Percentiles rank a stretch among this genome's conserved stretches.
These are phyloP conservation scores for Tupaia chinensis DNA, from an alignment of 2,113 vertebrate genomes.

Conservation along the genomic window DNA sequence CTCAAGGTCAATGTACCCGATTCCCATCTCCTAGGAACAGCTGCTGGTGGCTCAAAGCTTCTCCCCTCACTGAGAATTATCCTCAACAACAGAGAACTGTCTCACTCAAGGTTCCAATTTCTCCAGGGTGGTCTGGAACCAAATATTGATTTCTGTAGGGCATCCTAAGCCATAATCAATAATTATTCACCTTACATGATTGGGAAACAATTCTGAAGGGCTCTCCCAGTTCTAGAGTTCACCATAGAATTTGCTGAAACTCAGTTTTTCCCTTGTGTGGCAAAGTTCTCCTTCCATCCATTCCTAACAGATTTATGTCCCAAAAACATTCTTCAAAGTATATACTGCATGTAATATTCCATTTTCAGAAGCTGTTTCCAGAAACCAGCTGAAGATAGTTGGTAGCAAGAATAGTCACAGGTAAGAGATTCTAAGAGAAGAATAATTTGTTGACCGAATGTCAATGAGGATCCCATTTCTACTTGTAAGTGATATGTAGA, in stretches of 20 bases:
- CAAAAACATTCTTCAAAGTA: not conserved
- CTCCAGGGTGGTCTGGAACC: not conserved
- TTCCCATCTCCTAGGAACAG: not conserved
- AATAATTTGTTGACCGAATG: not conserved
- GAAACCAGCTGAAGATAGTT: not conserved
- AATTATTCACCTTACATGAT: not conserved
- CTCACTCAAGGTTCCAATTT: not conserved
- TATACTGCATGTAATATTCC: not conserved
- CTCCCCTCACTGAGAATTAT: not conserved
- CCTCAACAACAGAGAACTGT: not conserved
- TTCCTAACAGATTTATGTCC: not conserved
- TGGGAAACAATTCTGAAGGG: not conserved
- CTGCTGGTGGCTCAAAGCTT: not conserved
- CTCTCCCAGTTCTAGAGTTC: not conserved
- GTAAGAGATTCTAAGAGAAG: constrained; percentile 30
- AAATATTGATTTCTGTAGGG: not conserved
- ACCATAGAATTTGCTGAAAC: not conserved
- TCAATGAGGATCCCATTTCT: not conserved
- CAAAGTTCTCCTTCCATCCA: not conserved
- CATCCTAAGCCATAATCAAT: not conserved
- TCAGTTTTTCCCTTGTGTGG: not conserved
- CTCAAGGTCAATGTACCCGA: not conserved
- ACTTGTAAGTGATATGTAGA: not conserved
- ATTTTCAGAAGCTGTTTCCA: constrained; percentile 24
- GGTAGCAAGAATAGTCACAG: not conserved